A percentile compares a stretch with the other conserved stretches of the same genome.
Evolutionary conservation across 2,113 vertebrate genomes (phyloP).

Genomic region (Myocastor coypus): DNA sequence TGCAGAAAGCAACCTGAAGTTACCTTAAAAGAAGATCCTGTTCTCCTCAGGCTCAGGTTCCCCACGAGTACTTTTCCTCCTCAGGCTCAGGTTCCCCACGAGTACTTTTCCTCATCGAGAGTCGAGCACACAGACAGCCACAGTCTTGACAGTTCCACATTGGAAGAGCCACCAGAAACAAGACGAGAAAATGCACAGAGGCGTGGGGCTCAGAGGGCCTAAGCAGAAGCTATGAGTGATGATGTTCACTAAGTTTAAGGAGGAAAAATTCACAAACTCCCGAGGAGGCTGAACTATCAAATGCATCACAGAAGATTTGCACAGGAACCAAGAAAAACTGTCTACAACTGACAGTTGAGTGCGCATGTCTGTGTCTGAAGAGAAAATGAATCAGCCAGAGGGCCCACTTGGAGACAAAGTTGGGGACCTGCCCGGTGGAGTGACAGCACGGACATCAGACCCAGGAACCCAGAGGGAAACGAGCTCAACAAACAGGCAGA

Average conservation of each 20-base stretch:
- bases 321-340: not conserved
- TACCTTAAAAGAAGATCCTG: not conserved
- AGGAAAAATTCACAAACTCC: not conserved
- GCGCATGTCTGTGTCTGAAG: rapidly evolving
- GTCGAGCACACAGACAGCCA: not conserved
- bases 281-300: not conserved
- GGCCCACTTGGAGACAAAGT: rapidly evolving
- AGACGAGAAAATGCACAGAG: rapidly evolving
- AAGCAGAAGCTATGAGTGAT: rapidly evolving
- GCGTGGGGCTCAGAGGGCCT: rapidly evolving
- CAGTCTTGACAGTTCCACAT: rapidly evolving
- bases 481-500: rapidly evolving
- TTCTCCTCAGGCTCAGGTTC: not conserved
- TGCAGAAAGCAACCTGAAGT: not conserved
- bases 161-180: not conserved
- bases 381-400: rapidly evolving
- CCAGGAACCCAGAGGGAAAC: no score
- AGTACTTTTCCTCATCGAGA: rapidly evolving
- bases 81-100: rapidly evolving
- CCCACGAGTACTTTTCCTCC: not conserved
- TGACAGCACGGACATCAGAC: no score
- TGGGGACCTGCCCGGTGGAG: rapidly evolving
- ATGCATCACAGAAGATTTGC: not conserved
- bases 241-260: not conserved
- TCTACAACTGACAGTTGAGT: rapidly evolving